phyloP scores from a whole-genome alignment of 2,888 invertebrate species.

The Drosophila hawaiiensis region DNA sequence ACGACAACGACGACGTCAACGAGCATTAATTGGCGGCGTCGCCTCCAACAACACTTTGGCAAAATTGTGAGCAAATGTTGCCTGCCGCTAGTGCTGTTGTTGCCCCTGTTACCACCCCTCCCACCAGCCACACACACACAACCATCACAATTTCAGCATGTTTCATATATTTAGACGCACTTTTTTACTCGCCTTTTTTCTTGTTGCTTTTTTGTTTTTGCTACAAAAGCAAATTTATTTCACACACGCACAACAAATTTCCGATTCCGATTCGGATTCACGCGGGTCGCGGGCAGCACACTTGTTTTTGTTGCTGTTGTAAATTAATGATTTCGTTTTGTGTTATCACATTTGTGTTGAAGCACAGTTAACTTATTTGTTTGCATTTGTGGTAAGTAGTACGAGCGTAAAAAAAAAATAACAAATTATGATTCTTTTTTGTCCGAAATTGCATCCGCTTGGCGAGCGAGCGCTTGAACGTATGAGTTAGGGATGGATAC shows the following conservation, averaged over 20 bases:
- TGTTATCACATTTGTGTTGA: constrained; percentile 43
- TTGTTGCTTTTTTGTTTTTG: constrained; percentile 32
- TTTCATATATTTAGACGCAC: constrained; percentile 62
- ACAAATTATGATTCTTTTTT: constrained; percentile 42
- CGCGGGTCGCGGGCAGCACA: constrained; percentile 54
- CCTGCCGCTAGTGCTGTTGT: constrained; percentile 17
- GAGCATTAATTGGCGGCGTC: constrained; percentile 68
- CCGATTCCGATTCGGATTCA: constrained; percentile 52
- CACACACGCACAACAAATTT: constrained; percentile 57
- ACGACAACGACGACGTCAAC: constrained; percentile 28
- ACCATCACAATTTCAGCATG: constrained; percentile 40
- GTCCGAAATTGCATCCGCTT: constrained; percentile 62
- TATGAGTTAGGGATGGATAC: constrained; percentile 47
- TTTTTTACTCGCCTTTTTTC: constrained; percentile 46
- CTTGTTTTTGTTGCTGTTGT: constrained; percentile 43
- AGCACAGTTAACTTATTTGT: constrained; percentile 54
- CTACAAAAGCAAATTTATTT: constrained; percentile 54
- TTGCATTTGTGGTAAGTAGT: constrained; percentile 45
- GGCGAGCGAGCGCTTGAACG: constrained; percentile 58
- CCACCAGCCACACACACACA: constrained; percentile 9
- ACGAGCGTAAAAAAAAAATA: constrained; percentile 59
- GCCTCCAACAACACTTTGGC: constrained; percentile 59
- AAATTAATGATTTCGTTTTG: constrained; percentile 36
- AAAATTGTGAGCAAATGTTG: constrained; percentile 45
- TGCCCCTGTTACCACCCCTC: constrained; percentile 17